Evolutionary conservation across 1,140 invertebrate genomes (phyloP).

Genomic region (Tetramorium parvispinum): DNA sequence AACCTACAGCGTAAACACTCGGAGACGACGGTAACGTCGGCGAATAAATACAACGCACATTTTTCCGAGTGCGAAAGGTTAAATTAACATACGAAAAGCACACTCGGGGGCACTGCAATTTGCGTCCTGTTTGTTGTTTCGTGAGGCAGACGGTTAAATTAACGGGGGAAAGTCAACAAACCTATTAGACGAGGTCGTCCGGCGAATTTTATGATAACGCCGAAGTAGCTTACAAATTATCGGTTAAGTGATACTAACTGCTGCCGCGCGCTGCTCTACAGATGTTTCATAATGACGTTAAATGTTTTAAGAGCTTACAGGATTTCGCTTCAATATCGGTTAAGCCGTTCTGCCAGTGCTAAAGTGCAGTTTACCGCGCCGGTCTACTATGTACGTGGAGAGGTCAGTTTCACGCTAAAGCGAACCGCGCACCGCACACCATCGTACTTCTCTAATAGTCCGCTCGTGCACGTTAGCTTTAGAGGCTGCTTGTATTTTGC

Average conservation of each 20-base stretch:
- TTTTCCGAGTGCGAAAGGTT: not conserved
- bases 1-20: constrained; percentile 7
- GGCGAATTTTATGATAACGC: constrained; percentile 53
- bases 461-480: constrained; percentile 29
- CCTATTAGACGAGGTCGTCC: constrained; percentile 17
- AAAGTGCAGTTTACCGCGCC: constrained; percentile 75
- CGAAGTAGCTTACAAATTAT: constrained; percentile 59
- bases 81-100: not conserved
- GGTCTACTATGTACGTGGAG: constrained; percentile 62
- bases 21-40: not conserved
- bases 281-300: constrained; percentile 69
- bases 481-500: constrained; percentile 35
- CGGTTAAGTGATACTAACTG: constrained; percentile 61
- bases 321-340: constrained; percentile 75
- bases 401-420: constrained; percentile 74
- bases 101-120: not conserved
- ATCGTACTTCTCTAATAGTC: constrained; percentile 50
- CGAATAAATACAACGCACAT: not conserved
- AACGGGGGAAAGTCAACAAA: constrained; percentile 31
- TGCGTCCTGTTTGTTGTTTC: constrained; percentile 34
- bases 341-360: constrained; percentile 69
- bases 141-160: not conserved
- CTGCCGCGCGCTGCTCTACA: constrained; percentile 31
- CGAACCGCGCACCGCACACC: constrained; percentile 61
- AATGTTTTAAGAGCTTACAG: constrained; percentile 73